Base-by-base conservation (phyloP, 2,888 invertebrate species). In the Macrophya alboannulata region DNA sequence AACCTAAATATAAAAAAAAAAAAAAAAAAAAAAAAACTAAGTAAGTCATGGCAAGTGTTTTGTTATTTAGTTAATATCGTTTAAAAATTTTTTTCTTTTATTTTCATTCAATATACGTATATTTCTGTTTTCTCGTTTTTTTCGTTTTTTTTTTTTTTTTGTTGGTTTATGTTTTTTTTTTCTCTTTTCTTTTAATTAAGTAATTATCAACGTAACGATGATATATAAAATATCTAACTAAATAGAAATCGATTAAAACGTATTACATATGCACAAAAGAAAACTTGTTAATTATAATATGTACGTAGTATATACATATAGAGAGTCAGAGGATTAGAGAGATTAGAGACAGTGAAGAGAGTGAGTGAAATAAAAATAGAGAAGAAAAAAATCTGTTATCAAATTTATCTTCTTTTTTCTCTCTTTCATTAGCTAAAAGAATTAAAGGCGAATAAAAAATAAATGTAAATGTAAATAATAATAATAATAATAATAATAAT, bases 11-110 rank as follows among this genome's bases (percentile, higher is more conserved):
- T 43, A 6, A 15, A 83, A 71, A 79, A 77, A 65, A 55, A 84
- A 83, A 12, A 62, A 45, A 81, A 65, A 25, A 25, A 25, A n/a
- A 40, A 43, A 40, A 43, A 45, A 37, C 71, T 65, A 43, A 43
- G n/a, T 72, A 21, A 72, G 84, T 84, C 84, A 84, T 84, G 84
- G 84, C 84, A 72, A 51, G 76, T 51, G 10, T 45, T 43, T 45
- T 74, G 43, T 74, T 74, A 45, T 74, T 74, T 74, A 43, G 45
- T 51, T 51, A 51, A 68, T 25, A 25, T 25, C 17, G 31, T 17
- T 17, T 40, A 31, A 8, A 51, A 51, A 31, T 51, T 51, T 31
- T 25, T 25, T 71, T 71, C 37, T 71, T 37, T 25, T n/a, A n/a
- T n/a, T 71, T 15, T 62, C 15, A 21, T 62, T 62, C 62, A 62